Base-by-base conservation (phyloP, 2,888 invertebrate species). In the Matsumyia berberina region DNA sequence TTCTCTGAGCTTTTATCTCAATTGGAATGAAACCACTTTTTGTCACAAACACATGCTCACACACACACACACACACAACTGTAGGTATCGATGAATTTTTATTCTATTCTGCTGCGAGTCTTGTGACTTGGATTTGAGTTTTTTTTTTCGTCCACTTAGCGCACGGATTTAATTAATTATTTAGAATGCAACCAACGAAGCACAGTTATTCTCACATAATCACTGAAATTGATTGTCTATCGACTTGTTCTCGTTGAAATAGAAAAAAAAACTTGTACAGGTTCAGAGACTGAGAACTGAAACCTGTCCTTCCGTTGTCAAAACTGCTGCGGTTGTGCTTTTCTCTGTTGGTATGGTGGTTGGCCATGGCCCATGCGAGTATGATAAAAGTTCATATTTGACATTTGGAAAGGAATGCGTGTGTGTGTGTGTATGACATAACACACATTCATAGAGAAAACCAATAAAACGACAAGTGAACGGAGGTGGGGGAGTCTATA, bases 291-390 rank as follows among this genome's bases (percentile, higher is more conserved):
- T 19, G 39, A 24, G 51, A 64, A 37, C 15, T 29, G 35, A 73
- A 74, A 79, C 83, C 57, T 62, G 83, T 69, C 73, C 62, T 69
- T 64, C 62, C 73, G 79, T 73, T 83, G 83, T 73, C 83, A 67
- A 73, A 73, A 69, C 83, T 83, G 73, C 51, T 74, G 42, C 55
- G 73, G 44, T 74, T 73, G 83, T 83, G 83, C 79, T 83, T 79
- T 83, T 64, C 46, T 66, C 57, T 42, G 58, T 31, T 64, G n/a
- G 44, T 5, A n/a, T 55, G 24, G 29, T 74, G 12, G 37, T 46
- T n/a, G 55, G 24, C 33, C 19, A 24, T 64, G 29, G 57, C 2
- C 33, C 37, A 55, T 64, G 57, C 46, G 60, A 51, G 51, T 8
- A 31, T 31, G 39, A 42, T 46, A 70, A 72, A 77, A 57, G 62